Conservation (phyloP, 2,888 invertebrate genomes). For the Melanostoma mellinum region DNA sequence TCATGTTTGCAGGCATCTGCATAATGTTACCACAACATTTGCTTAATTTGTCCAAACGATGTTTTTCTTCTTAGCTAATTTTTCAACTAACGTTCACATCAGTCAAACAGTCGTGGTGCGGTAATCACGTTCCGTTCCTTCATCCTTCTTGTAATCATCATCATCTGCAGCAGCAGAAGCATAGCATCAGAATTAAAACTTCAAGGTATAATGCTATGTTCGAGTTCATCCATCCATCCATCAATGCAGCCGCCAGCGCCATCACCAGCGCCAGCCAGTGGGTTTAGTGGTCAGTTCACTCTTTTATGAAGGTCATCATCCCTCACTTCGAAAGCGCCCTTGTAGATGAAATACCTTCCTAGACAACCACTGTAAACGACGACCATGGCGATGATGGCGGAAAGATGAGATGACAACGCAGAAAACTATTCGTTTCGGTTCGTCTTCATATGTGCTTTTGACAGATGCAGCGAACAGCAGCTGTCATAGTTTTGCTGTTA, state of each 20-base stretch:
- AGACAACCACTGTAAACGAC: conserved; percentile 7
- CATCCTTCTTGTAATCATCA: conserved; percentile 24
- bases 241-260: conserved; percentile 58
- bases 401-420: conserved; percentile 33
- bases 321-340: conserved; percentile 37
- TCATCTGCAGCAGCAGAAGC: conserved; percentile 12
- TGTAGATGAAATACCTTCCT: conserved; percentile 31
- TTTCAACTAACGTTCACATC: conserved; percentile 63
- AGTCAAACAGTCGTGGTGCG: conserved; percentile 57
- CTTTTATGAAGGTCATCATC: conserved; percentile 60
- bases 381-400: conserved; percentile 31
- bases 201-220: conserved; percentile 28
- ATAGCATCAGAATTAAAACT: conserved; percentile 13
- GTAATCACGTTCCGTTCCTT: conserved; percentile 44
- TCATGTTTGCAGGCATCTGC: conserved; percentile 61
- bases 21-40: conserved; percentile 66
- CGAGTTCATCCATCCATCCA: conserved; percentile 60
- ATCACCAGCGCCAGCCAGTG: conserved; percentile 25
- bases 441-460: conserved; percentile 51
- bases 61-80: conserved; percentile 50
- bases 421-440: conserved; percentile 52
- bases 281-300: conserved; percentile 50
- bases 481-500: conserved; percentile 54
- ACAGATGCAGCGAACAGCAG: conserved; percentile 43
- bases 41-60: conserved; percentile 42